Base-by-base conservation (phyloP, 2,888 invertebrate species). In the Acholoe squamosa region DNA sequence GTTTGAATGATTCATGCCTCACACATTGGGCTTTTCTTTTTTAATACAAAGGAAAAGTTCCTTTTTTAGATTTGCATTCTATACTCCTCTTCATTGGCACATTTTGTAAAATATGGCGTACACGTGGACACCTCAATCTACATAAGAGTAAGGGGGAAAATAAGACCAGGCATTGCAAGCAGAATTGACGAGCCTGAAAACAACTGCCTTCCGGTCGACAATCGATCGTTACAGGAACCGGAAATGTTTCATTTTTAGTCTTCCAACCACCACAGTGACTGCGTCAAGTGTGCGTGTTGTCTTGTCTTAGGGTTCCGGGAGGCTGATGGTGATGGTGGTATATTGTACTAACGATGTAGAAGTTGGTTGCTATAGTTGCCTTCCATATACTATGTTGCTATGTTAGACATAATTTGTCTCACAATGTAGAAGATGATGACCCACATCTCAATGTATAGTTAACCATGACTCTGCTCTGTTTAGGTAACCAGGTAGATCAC, bases 191-290 rank as follows among this genome's bases (percentile, higher is more conserved):
- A 28, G 31, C 86, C 54, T 0, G 28, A 10, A 16, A 54, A 86
- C 86, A 12, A 22, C 86, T 54, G 28, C 25, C 86, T 86, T 86
- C 86, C 54, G 52, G 86, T 28, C 7, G 31, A 86, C 86, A 86
- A 86, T 86, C 86, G 56, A 86, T 86, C 14, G 28, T 28, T 12
- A 54, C 86, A 52, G 86, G 56, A 86, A 86, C 28, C 56, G 56
- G 86, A 86, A 86, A 76, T 61, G 25, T 25, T 76, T 76, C n/a
- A n/a, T n/a, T 61, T 61, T 76, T 76, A 31, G 76, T 5, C 25
- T 61, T 5, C 61, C 22, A 61, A 1, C n/a, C n/a, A n/a, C n/a
- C n/a, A n/a, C 61, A 61, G 22, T 16, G 16, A 28, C 16, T 28
- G 16, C 76, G 31, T 28, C 28, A 14, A 25, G 76, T 76, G 31